phyloP scores from a whole-genome alignment of 2,888 invertebrate genomes.

The Synergus laeviventris region DNA sequence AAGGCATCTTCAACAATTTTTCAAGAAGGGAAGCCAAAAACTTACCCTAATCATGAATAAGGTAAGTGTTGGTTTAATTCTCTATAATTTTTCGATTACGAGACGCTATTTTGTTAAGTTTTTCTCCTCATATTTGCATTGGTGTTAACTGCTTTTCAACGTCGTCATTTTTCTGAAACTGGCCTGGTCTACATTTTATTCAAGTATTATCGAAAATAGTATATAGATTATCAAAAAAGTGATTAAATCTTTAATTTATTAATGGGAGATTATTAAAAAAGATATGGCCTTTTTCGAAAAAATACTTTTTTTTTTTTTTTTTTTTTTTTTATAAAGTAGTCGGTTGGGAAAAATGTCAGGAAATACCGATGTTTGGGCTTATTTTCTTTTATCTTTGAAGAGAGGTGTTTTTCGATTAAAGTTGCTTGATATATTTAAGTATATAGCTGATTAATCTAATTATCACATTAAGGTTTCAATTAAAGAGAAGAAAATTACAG shows the following conservation, averaged over 20 bases:
- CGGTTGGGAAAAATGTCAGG: neutral
- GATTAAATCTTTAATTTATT: neutral
- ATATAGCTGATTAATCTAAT: neutral
- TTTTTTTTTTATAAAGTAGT: neutral
- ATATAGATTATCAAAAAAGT: neutral
- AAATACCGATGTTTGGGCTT: neutral
- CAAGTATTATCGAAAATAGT: neutral
- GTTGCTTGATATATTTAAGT: neutral
- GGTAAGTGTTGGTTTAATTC: constrained; percentile 2
- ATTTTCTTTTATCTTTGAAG: neutral
- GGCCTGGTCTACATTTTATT: neutral
- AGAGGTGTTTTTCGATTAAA: neutral
- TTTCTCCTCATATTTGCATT: neutral
- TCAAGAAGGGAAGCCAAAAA: neutral
- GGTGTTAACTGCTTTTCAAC: neutral
- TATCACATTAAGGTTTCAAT: neutral
- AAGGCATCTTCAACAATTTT: neutral
- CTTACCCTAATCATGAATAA: constrained; percentile 24
- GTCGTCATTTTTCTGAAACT: constrained; percentile 19
- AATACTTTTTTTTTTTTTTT: neutral
- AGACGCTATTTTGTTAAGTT: neutral
- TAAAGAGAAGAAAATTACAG: neutral
- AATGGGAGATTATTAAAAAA: neutral
- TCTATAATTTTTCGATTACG: neutral
- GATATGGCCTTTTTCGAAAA: neutral